A percentile compares a stretch with the other conserved stretches of the same genome.
These are phyloP conservation scores for Noctua pronuba DNA, from an alignment of 2,888 invertebrate genomes.

Conservation along the genomic window DNA sequence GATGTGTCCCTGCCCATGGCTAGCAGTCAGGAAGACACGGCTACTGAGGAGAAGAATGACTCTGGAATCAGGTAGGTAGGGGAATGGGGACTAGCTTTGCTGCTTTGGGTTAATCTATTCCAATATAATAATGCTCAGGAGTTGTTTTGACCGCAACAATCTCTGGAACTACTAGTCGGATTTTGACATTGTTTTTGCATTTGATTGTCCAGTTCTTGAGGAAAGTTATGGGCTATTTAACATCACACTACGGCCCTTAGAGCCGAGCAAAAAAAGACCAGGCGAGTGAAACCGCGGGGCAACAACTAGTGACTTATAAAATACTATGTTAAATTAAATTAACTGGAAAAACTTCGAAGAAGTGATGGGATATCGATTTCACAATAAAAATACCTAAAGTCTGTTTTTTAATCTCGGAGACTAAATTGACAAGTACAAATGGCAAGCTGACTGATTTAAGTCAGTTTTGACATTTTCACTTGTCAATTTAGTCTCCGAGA, in stretches of 20 bases:
- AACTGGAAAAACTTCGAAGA: background rate
- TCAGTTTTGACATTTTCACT: no score
- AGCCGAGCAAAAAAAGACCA: background rate
- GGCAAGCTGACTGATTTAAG: no score
- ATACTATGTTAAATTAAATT: background rate
- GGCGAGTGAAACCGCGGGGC: background rate
- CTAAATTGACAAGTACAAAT: no score
- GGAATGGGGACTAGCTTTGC: constrained; percentile 12
- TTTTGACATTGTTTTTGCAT: background rate
- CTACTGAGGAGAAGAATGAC: constrained; percentile 87
- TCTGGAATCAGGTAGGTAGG: constrained; percentile 84
- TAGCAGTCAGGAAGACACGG: constrained; percentile 84
- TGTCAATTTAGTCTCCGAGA: no score
- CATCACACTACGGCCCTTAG: background rate
- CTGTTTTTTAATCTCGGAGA: no score
- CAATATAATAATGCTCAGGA: background rate
- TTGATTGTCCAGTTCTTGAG: background rate
- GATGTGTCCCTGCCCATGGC: constrained; percentile 78
- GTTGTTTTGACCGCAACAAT: background rate
- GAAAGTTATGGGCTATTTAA: background rate
- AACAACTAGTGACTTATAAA: background rate
- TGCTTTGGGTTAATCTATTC: constrained; percentile 23
- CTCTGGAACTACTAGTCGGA: background rate
- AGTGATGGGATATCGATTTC: background rate
- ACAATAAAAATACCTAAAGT: no score